Evolutionary conservation across 2,113 vertebrate genomes (phyloP).

Genomic region (Hemicordylus capensis): DNA sequence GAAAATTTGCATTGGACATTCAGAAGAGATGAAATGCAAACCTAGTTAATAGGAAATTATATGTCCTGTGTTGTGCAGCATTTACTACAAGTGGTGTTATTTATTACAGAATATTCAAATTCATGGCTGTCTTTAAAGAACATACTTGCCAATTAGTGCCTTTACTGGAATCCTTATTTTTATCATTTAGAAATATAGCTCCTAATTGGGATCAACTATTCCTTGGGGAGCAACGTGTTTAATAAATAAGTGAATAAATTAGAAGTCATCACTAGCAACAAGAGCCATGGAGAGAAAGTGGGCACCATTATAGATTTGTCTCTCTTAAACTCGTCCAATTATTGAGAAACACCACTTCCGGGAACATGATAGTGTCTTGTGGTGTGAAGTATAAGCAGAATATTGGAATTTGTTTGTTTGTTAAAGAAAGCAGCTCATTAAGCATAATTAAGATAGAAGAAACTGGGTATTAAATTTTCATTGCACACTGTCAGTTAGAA

Average conservation of each 20-base stretch:
- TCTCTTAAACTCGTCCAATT: constrained; percentile 40
- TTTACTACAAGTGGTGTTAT: constrained; percentile 61
- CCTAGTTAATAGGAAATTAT: constrained; percentile 52
- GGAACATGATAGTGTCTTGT: constrained; percentile 49
- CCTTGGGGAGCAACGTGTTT: constrained; percentile 57
- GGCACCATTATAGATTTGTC: constrained; percentile 23
- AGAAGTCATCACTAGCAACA: constrained; percentile 35
- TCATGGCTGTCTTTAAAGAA: constrained; percentile 69
- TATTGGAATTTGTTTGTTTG: constrained; percentile 61
- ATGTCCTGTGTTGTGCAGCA: constrained; percentile 38
- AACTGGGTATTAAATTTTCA: constrained; percentile 58
- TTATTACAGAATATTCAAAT: constrained; percentile 59
- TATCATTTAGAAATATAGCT: constrained; percentile 60
- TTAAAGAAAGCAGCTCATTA: constrained; percentile 69
- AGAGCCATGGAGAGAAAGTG: constrained; percentile 12
- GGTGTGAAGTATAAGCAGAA: constrained; percentile 44
- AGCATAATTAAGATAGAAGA: constrained; percentile 64
- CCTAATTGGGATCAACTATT: constrained; percentile 70
- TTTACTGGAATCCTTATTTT: constrained; percentile 69
- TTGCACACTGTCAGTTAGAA: neutral
- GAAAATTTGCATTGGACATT: constrained; percentile 48
- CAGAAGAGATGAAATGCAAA: constrained; percentile 32
- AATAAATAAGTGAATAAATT: constrained; percentile 70
- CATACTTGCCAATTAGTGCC: constrained; percentile 72
- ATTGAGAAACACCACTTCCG: constrained; percentile 49